Evolutionary conservation across 2,113 vertebrate genomes (phyloP).

Genomic region (Myanophis thanlyinensis): DNA sequence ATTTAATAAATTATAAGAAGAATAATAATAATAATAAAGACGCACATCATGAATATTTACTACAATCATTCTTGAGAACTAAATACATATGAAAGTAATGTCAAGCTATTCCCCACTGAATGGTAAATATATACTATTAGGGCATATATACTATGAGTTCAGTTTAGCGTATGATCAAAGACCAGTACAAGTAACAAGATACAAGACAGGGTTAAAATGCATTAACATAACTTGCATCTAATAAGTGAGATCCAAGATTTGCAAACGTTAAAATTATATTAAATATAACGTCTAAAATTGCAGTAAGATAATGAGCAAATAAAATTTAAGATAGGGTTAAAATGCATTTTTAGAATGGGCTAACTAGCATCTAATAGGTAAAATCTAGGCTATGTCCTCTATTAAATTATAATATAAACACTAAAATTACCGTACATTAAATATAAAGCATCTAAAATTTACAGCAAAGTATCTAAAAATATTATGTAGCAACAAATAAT

Average conservation of each 20-base stretch:
- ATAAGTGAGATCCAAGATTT: neutral
- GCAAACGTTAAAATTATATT: neutral
- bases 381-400: neutral
- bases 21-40: too few species aligned
- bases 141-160: too few species aligned
- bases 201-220: neutral
- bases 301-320: neutral
- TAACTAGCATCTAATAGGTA: neutral
- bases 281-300: neutral
- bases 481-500: too few species aligned
- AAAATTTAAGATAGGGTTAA: neutral
- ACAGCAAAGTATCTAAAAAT: too few species aligned
- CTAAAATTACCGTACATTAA: neutral
- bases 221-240: neutral
- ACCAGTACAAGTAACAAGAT: neutral
- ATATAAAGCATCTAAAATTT: neutral
- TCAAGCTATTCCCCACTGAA: neutral
- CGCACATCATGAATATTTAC: neutral
- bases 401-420: too few species aligned
- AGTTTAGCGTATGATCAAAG: neutral
- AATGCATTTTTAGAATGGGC: neutral
- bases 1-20: too few species aligned
- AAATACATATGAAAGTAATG: neutral
- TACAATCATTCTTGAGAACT: neutral
- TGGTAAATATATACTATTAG: neutral